Percentiles rank a stretch among this genome's conserved stretches.
These are phyloP conservation scores for Drosophila navojoa DNA, from an alignment of 1,140 invertebrate species.

Conservation along the genomic window DNA sequence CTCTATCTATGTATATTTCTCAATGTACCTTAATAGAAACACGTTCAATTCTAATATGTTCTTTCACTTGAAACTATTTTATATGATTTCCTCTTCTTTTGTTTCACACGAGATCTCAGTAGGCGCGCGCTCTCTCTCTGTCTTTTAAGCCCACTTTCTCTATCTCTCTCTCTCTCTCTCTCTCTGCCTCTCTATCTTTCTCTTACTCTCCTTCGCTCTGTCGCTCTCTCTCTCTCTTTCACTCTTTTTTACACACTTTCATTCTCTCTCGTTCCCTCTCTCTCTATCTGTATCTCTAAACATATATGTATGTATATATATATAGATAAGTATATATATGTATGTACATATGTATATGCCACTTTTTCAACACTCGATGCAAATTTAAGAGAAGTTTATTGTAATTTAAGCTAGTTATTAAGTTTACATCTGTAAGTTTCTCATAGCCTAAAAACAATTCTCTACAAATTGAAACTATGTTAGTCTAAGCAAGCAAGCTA, in stretches of 20 bases:
- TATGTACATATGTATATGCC: too few relatives aligned
- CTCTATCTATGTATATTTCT: constrained; percentile 31
- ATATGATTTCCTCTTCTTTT: constrained; percentile 3
- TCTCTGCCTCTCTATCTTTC: neutral
- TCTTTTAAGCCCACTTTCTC: neutral
- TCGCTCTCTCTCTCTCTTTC: neutral
- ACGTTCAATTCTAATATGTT: constrained; percentile 15
- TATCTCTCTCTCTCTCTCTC: neutral
- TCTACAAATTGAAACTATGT: constrained; percentile 16
- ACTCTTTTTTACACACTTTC: neutral
- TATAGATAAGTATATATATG: too few relatives aligned
- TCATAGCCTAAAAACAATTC: constrained; percentile 11
- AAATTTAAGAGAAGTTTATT: constrained; percentile 1
- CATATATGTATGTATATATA: too few relatives aligned
- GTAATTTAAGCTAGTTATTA: constrained; percentile 34
- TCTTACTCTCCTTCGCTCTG: neutral
- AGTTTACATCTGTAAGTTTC: constrained; percentile 33
- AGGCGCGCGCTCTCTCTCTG: constrained; percentile 4
- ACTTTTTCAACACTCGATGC: neutral
- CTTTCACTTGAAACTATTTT: constrained; percentile 9
- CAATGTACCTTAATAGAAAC: constrained; percentile 24
- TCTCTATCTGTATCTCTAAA: neutral
- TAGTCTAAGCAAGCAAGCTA: constrained; percentile 10
- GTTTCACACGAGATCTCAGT: constrained; percentile 6
- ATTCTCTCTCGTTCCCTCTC: neutral